Evolutionary conservation across 2,797 vertebrate species (phyloP).

Genomic region (Phylloscopus collybita): DNA sequence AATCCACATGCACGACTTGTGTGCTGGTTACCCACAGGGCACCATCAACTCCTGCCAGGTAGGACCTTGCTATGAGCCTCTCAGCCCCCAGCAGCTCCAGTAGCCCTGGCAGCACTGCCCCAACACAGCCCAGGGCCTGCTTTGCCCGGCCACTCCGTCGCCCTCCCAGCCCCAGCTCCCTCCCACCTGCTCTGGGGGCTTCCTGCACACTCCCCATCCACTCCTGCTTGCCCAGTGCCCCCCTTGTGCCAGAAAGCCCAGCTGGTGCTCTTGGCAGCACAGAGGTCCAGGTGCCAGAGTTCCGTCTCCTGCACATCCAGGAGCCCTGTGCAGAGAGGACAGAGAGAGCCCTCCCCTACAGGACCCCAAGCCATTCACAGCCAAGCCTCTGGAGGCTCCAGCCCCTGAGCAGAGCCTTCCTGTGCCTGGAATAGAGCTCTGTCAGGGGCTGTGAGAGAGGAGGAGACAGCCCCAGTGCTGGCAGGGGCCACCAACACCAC

Average conservation of each 20-base stretch:
- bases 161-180: neutral
- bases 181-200: fast-evolving
- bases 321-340: neutral
- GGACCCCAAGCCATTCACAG: neutral
- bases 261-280: neutral
- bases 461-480: neutral
- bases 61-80: neutral
- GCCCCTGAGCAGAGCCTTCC: neutral
- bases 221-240: neutral
- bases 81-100: neutral
- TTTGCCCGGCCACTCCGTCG: neutral
- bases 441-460: neutral
- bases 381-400: neutral
- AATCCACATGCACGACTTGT: neutral
- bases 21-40: neutral
- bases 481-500: neutral
- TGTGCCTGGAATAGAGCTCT: neutral
- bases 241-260: neutral
- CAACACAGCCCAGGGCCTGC: neutral
- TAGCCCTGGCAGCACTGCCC: neutral
- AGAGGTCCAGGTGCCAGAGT: neutral
- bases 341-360: neutral
- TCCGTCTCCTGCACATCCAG: neutral
- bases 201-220: neutral
- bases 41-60: neutral